These are phyloP conservation scores for Leucoraja ocellata DNA, from an alignment of 2,797 vertebrate species.

Conservation along the genomic window DNA sequence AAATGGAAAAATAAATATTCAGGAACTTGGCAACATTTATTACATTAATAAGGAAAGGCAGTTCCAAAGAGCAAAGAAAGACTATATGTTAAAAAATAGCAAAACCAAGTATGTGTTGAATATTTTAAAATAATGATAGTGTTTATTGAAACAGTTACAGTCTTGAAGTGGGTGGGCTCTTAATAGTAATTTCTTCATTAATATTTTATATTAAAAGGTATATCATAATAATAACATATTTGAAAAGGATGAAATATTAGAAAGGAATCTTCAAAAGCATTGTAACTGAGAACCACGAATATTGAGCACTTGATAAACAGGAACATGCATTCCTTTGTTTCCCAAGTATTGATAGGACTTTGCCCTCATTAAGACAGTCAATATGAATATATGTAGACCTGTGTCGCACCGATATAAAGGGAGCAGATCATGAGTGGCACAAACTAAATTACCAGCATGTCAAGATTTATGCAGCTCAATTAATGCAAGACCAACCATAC, in stretches of 20 bases:
- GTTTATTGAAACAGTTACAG: no score
- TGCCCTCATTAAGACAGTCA: not conserved
- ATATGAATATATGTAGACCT: slow-evolving; percentile 9
- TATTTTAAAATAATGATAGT: not conserved
- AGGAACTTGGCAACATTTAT: not conserved
- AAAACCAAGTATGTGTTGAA: not conserved
- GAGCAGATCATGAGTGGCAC: not conserved
- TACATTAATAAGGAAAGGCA: not conserved
- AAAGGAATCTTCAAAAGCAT: not conserved
- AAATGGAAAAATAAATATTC: not conserved
- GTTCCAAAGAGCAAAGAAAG: not conserved
- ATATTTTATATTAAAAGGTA: not conserved
- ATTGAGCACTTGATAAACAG: not conserved
- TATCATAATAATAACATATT: not conserved
- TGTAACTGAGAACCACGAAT: not conserved
- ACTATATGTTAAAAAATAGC: not conserved
- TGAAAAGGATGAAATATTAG: not conserved
- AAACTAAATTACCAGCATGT: not conserved
- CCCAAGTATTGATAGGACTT: not conserved
- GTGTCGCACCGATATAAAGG: not conserved
- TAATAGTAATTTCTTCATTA: not conserved
- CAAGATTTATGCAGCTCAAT: not conserved
- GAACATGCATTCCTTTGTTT: not conserved
- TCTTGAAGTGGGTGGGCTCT: not conserved
- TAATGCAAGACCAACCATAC: not conserved